phyloP scores from a whole-genome alignment of 2,797 vertebrate species.

The Crocodylus rhombifer region DNA sequence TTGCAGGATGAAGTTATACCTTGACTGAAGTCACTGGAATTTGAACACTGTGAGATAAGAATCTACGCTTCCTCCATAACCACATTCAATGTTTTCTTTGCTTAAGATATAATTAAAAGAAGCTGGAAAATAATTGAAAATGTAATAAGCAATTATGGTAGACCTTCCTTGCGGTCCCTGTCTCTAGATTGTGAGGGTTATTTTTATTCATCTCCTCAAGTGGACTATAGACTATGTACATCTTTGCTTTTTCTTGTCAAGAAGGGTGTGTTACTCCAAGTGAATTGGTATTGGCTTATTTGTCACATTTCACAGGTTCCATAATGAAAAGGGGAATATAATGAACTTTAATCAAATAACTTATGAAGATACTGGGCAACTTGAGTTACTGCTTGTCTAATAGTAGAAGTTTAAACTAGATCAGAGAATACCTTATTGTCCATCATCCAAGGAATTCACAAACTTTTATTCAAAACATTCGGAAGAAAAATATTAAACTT shows the following conservation, averaged over 20 bases:
- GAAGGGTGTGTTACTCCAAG: not conserved
- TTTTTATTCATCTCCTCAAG: not conserved
- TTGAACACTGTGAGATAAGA: not conserved
- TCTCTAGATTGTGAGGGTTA: not conserved
- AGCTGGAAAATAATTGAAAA: not conserved
- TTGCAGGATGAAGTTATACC: not conserved
- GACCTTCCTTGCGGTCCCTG: not conserved
- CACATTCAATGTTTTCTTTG: not conserved
- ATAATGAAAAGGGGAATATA: slow-evolving; percentile 5
- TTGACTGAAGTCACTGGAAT: not conserved
- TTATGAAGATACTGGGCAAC: not conserved
- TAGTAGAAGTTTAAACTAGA: not conserved
- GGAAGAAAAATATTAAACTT: slow-evolving; percentile 8
- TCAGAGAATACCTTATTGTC: not conserved
- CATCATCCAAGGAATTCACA: not conserved
- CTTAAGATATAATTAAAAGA: not conserved
- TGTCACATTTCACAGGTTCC: slow-evolving; percentile 2
- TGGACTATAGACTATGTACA: not conserved
- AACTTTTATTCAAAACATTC: slow-evolving; percentile 24
- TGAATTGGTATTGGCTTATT: not conserved
- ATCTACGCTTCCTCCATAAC: not conserved
- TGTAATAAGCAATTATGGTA: not conserved
- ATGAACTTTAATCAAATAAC: slow-evolving; percentile 36
- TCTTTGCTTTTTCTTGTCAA: slow-evolving; percentile 6
- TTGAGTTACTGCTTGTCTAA: not conserved